Percentiles rank a stretch among this genome's conserved stretches.
These are phyloP conservation scores for Ibidorhyncha struthersii DNA, from an alignment of 2,113 vertebrate genomes.

Conservation along the genomic window DNA sequence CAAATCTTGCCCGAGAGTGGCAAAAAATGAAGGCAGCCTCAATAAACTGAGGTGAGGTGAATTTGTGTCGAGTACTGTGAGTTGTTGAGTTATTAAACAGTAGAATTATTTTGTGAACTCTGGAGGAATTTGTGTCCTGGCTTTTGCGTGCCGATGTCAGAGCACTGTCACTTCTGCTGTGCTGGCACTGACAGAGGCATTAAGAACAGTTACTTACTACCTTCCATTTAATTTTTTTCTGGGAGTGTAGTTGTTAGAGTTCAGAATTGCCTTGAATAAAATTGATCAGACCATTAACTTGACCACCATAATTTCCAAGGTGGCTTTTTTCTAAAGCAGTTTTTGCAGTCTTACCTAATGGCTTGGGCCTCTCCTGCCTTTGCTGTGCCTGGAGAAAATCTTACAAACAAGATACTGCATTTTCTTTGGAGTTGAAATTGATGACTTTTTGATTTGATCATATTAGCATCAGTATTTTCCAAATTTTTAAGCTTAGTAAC, in stretches of 20 bases:
- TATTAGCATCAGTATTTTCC: background rate
- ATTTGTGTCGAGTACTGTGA: background rate
- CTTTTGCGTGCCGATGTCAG: accelerated
- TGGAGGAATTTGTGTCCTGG: background rate
- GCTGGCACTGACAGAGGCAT: background rate
- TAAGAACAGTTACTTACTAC: background rate
- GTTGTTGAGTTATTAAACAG: background rate
- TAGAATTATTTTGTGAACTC: background rate
- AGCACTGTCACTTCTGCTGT: background rate
- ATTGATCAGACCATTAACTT: background rate
- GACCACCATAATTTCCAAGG: accelerated
- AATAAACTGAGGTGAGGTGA: background rate
- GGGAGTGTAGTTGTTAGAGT: background rate
- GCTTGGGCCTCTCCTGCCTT: background rate
- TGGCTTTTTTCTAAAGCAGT: background rate
- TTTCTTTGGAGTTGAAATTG: background rate
- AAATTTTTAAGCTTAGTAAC: background rate
- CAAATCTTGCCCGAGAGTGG: background rate
- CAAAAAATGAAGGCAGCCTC: background rate
- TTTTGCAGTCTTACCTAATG: accelerated
- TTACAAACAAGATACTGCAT: background rate
- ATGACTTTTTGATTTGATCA: background rate
- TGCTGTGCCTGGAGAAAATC: background rate
- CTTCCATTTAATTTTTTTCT: background rate
- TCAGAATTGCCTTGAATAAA: background rate